Evolutionary conservation across 23 tunicate species (phyloP), one percentile per base, ranked within the genome.

Genomic region (Diplosoma virens): DNA sequence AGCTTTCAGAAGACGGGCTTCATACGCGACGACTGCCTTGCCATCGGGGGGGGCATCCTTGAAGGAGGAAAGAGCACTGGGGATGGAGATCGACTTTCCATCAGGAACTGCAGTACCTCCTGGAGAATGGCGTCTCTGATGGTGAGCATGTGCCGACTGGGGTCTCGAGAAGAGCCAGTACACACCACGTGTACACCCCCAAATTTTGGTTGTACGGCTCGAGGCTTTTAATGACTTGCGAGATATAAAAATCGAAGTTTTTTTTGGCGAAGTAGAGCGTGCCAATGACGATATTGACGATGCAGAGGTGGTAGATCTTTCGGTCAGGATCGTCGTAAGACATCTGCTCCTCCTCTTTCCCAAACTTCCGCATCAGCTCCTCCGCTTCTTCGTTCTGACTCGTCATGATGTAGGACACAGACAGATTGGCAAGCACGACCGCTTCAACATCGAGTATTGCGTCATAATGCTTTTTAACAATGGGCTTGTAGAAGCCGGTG

Each of bases 301-400:
- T 94, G 76, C 99, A 94, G 33, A 94, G 85, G 64, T 94, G 99
- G 80, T 78, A 94, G 0, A 88, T 67, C 48, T 94, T 94, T 1
- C 87, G 84, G 50, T 94, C 99, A 3, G 99, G 99, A 68, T 82
- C 94, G 59, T 94, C 99, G 52, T 94, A 94, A 5, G 99, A 95
- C 86, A 85, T 76, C 59, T 79, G 90, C 61, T 94, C 99, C 67
- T 94, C 99, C 54, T 94, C 99, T 69, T 94, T 94, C 53, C 88
- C 99, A n/a, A 94, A 88, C 79, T 87, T 87, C 58, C 99, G 66
- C 99, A 94, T 94, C 76, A 94, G 47, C 47, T 94, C 99, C 59
- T 94, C 99, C 3, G 99, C 99, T 50, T 94, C 99, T 66, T 94
- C 99, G 67, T 94, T 94, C 61, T 94, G 99, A 55, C 95, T 87